Evolutionary conservation across 2,113 vertebrate genomes (phyloP).

Genomic region (Gymnobelideus leadbeateri): DNA sequence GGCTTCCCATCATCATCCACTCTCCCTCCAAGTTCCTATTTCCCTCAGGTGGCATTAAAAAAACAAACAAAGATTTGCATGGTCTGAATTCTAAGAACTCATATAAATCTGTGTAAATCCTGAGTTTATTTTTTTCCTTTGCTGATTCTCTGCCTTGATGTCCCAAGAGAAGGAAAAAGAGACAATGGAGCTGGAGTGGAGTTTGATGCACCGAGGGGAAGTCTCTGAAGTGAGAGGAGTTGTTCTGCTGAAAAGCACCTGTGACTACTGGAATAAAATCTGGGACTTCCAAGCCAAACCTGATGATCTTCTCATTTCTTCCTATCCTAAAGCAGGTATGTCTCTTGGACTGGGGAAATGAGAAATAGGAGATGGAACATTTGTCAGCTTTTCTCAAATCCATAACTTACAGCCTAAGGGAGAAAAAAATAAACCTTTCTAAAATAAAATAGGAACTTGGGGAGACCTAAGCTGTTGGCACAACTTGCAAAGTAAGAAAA

Average conservation of each 20-base stretch:
- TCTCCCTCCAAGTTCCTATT: not conserved
- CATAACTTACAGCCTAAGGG: not conserved
- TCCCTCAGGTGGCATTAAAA: not conserved
- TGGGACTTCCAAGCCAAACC: conserved; percentile 84
- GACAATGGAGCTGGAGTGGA: not conserved
- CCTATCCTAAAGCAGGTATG: conserved; percentile 88
- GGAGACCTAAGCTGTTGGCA: not conserved
- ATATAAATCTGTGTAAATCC: not conserved
- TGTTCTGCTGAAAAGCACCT: conserved; percentile 82
- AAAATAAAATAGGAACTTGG: not conserved
- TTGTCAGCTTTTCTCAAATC: not conserved
- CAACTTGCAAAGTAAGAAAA: not conserved
- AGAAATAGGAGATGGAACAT: not conserved
- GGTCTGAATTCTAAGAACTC: not conserved
- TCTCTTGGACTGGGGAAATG: conserved; percentile 67
- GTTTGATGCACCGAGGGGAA: rapidly evolving
- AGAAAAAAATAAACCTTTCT: not conserved
- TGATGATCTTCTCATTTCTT: conserved; percentile 87
- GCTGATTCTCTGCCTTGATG: not conserved
- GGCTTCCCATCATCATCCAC: not conserved
- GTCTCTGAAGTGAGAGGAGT: conserved; percentile 72
- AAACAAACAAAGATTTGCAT: not conserved
- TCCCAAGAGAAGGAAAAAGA: not conserved
- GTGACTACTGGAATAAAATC: conserved; percentile 82
- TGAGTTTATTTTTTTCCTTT: not conserved